Percentiles rank a stretch among this genome's conserved stretches.
phyloP scores from a whole-genome alignment of 1,140 invertebrate species.

The Drosophila nigromelanica region DNA sequence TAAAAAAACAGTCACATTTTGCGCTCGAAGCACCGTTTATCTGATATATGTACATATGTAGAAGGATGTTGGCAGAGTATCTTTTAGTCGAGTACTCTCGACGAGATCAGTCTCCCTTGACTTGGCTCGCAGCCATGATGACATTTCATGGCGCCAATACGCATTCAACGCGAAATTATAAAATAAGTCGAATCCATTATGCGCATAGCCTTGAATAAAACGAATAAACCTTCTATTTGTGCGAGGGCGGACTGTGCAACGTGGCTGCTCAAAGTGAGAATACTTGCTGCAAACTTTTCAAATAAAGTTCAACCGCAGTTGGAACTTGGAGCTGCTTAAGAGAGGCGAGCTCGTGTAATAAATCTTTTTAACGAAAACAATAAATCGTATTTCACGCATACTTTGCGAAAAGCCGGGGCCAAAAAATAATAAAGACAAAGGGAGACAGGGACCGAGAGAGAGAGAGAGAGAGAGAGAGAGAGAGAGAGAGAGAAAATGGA shows the following conservation, averaged over 20 bases:
- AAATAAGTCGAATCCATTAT: conserved; percentile 24
- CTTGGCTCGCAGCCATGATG: too few relatives aligned
- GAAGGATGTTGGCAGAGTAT: too few relatives aligned
- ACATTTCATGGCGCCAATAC: too few relatives aligned
- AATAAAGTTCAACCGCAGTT: conserved; percentile 66
- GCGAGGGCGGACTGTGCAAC: neutral
- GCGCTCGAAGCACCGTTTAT: too few relatives aligned
- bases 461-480: conserved; percentile 23
- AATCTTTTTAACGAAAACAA: conserved; percentile 81
- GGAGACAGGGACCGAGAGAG: conserved; percentile 9
- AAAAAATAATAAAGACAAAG: conserved; percentile 52
- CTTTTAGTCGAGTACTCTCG: too few relatives aligned
- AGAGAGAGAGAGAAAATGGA: conserved; percentile 15
- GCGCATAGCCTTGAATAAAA: conserved; percentile 1
- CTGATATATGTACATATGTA: too few relatives aligned
- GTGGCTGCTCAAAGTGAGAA: conserved; percentile 26
- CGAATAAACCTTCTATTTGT: conserved; percentile 4
- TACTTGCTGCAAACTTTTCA: conserved; percentile 68
- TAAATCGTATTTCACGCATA: conserved; percentile 81
- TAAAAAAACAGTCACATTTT: too few relatives aligned
- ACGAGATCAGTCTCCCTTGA: too few relatives aligned
- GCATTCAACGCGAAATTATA: too few relatives aligned
- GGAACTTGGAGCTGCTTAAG: conserved; percentile 13
- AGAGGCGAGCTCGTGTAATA: conserved; percentile 60
- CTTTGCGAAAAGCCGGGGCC: conserved; percentile 54